phyloP scores from a whole-genome alignment of 2,888 invertebrate species.

The Eumerus sabulonum region DNA sequence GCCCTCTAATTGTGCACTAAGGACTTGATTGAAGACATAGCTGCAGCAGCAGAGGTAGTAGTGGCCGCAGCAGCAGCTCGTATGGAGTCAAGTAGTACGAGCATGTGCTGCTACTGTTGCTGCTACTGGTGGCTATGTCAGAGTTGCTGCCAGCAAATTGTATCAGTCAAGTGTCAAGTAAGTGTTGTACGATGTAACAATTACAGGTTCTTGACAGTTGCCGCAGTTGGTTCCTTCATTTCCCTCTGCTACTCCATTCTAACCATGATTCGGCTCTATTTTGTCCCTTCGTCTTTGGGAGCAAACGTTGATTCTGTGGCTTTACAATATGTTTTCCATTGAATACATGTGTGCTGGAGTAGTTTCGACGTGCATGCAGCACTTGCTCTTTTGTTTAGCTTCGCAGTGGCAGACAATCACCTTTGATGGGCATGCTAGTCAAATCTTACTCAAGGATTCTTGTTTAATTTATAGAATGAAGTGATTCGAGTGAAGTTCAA shows the following conservation, averaged over 20 bases:
- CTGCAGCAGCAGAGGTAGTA: conserved; percentile 54
- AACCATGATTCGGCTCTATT: too few relatives aligned
- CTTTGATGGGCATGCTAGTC: too few relatives aligned
- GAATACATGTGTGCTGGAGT: too few relatives aligned
- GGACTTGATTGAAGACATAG: conserved; percentile 60
- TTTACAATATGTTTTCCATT: too few relatives aligned
- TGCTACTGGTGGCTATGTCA: conserved; percentile 31
- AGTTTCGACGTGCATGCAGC: too few relatives aligned
- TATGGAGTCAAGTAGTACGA: conserved; percentile 60
- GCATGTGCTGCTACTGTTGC: conserved; percentile 13
- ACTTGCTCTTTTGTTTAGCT: too few relatives aligned
- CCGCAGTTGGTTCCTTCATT: conserved; percentile 23
- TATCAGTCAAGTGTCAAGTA: conserved; percentile 66
- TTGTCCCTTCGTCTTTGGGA: too few relatives aligned
- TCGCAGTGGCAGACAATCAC: too few relatives aligned
- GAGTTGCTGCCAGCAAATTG: conserved; percentile 55
- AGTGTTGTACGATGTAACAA: conserved; percentile 63
- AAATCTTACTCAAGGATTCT: too few relatives aligned
- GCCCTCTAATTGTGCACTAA: conserved; percentile 61
- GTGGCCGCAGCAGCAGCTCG: conserved; percentile 51
- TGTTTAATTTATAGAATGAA: too few relatives aligned
- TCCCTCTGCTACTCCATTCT: not conserved
- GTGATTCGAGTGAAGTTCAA: too few relatives aligned
- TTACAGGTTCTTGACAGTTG: conserved; percentile 59
- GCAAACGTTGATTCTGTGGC: too few relatives aligned